Percentiles rank a stretch among this genome's conserved stretches.
These are phyloP conservation scores for Oryctolagus cuniculus DNA, from an alignment of 2,113 vertebrate genomes.

Conservation along the genomic window mOryCun1.1 NC_091445.1:72969001-72969500, in stretches of 20 bases:
- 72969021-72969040: neutral
- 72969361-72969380: neutral
- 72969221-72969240: neutral
- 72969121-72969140: neutral
- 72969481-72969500: neutral
- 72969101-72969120: neutral
- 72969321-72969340: neutral
- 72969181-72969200: neutral
- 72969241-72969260: neutral
- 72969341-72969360: neutral
- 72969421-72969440: neutral
- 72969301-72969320: neutral
- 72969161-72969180: neutral
- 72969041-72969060: neutral
- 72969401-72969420: neutral
- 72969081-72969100: neutral
- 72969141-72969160: neutral
- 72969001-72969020: neutral
- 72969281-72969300: neutral
- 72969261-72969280: neutral
- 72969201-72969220: neutral
- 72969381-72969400: neutral
- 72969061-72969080: neutral
- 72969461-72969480: neutral
- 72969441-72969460: neutral